A percentile compares a stretch with the other conserved stretches of the same genome.
These are phyloP conservation scores for Nanorana parkeri DNA, from an alignment of 2,113 vertebrate genomes.

Conservation along the genomic window DNA sequence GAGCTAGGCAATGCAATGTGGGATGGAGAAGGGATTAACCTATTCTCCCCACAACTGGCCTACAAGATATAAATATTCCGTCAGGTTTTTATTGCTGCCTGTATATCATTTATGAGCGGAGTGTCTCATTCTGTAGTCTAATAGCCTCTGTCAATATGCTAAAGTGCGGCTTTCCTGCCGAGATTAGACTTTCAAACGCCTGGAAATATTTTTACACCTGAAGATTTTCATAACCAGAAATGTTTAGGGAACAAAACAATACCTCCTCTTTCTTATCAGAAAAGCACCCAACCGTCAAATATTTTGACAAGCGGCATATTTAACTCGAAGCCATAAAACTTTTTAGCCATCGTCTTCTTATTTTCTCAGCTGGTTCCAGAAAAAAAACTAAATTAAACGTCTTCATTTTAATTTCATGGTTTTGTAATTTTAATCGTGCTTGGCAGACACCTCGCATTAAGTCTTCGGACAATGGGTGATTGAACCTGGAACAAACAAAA, in stretches of 20 bases:
- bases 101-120: no score
- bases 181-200: neutral
- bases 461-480: slow-evolving; percentile 11
- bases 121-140: no score
- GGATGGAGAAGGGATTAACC: no score
- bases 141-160: neutral
- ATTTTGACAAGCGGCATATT: neutral
- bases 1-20: no score
- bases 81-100: no score
- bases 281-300: slow-evolving; percentile 29
- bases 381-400: neutral
- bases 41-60: no score
- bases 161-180: neutral
- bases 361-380: neutral
- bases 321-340: neutral
- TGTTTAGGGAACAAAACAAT: slow-evolving; percentile 26
- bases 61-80: no score
- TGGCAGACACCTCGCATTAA: neutral
- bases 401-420: slow-evolving; percentile 47
- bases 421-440: slow-evolving; percentile 37
- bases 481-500: neutral
- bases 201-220: slow-evolving; percentile 24
- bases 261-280: slow-evolving; percentile 1
- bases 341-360: neutral
- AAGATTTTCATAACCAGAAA: slow-evolving; percentile 31